A percentile compares a stretch with the other conserved stretches of the same genome.
phyloP scores from a whole-genome alignment of 1,140 invertebrate species.

The Meloidogyne exigua region DNA sequence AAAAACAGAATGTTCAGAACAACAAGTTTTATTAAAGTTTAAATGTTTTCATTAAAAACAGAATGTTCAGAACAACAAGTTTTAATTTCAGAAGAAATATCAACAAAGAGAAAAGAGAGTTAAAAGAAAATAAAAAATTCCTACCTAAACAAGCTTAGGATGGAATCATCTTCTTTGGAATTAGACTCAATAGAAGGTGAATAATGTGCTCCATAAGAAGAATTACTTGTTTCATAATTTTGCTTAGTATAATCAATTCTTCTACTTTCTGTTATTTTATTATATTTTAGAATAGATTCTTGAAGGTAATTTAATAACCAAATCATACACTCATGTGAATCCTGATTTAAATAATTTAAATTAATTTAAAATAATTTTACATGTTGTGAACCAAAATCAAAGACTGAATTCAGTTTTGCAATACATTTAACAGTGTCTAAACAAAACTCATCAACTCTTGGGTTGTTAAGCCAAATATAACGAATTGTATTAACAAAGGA shows the following conservation, averaged over 20 bases:
- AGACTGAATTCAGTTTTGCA: slow-evolving; percentile 83
- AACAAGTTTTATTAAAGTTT: too few relatives aligned
- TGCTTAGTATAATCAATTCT: too few relatives aligned
- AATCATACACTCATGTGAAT: slow-evolving; percentile 92
- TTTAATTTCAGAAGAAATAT: too few relatives aligned
- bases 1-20: too few relatives aligned
- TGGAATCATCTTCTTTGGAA: neutral
- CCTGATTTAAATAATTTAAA: slow-evolving; percentile 67
- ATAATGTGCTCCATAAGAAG: neutral
- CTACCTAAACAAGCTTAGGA: neutral
- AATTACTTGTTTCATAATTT: slow-evolving; percentile 66
- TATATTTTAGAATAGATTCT: slow-evolving; percentile 88
- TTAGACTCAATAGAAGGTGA: too few relatives aligned
- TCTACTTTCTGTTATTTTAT: slow-evolving; percentile 73
- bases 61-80: too few relatives aligned
- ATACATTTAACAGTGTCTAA: slow-evolving; percentile 76
- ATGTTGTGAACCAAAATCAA: slow-evolving; percentile 82
- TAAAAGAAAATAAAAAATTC: too few relatives aligned
- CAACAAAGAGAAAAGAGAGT: too few relatives aligned
- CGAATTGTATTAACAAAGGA: slow-evolving; percentile 72
- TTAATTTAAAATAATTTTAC: slow-evolving; percentile 24
- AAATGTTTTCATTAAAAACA: too few relatives aligned
- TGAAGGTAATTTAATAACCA: slow-evolving; percentile 95
- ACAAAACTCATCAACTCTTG: slow-evolving; percentile 83
- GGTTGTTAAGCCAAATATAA: slow-evolving; percentile 86